Evolutionary conservation across 2,797 vertebrate species (phyloP).

Genomic region (Brotogeris chrysoptera): DNA sequence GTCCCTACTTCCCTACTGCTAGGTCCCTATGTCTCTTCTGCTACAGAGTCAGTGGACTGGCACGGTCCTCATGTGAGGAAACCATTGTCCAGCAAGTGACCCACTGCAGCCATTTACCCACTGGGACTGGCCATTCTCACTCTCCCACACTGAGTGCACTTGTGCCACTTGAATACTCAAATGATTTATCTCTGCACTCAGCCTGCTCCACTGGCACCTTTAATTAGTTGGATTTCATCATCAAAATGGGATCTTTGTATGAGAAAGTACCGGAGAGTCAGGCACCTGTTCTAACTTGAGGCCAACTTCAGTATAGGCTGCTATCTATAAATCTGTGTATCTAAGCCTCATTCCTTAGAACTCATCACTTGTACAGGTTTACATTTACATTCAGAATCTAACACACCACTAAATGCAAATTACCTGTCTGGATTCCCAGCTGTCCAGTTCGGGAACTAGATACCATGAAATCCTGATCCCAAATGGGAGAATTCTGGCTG

Average conservation of each 20-base stretch:
- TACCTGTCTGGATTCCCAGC: conserved; percentile 93
- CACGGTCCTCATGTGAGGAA: accelerated
- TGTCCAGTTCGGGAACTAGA: conserved; percentile 83
- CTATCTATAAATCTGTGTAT: neutral
- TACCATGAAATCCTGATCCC: conserved; percentile 92
- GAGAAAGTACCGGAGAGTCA: neutral
- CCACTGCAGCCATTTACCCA: neutral
- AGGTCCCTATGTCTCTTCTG: too few species aligned
- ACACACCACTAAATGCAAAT: neutral
- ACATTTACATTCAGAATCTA: neutral
- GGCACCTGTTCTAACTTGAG: neutral
- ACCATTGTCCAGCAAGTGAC: neutral
- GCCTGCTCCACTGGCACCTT: neutral
- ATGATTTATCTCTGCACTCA: neutral
- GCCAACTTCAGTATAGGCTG: neutral
- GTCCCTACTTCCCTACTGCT: too few species aligned
- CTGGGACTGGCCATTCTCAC: neutral
- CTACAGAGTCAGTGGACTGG: neutral
- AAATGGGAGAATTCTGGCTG: conserved; percentile 95
- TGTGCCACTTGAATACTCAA: neutral
- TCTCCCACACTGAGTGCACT: neutral
- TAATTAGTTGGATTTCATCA: neutral
- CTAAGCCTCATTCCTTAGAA: neutral
- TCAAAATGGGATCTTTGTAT: neutral
- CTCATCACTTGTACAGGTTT: neutral